Conservation (phyloP, 2,797 vertebrate species). For the Percopsis omiscomaycus region DNA sequence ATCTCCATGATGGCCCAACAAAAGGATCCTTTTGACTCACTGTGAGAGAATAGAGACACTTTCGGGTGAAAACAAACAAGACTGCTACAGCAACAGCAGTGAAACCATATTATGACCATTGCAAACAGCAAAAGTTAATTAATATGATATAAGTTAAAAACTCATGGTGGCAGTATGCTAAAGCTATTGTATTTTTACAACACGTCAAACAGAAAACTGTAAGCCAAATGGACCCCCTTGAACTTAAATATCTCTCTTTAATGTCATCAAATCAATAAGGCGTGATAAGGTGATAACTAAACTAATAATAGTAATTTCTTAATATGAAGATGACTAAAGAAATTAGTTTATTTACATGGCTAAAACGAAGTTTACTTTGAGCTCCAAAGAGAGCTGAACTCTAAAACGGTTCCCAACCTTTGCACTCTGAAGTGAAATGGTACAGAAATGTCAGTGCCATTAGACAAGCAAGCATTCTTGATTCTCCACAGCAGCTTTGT, state of each 20-base stretch:
- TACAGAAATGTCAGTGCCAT: conserved; percentile 14
- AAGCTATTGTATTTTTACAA: background rate
- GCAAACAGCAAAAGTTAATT: conserved; percentile 6
- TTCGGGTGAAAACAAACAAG: background rate
- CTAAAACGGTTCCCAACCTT: background rate
- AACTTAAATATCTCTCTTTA: background rate
- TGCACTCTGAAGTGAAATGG: background rate
- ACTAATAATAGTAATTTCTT: too few relatives aligned
- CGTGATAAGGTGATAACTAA: too few relatives aligned
- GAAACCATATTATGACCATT: conserved; percentile 21
- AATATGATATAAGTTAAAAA: too few relatives aligned
- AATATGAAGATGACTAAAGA: too few relatives aligned
- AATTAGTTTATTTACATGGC: too few relatives aligned
- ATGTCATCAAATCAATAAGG: conserved; percentile 4
- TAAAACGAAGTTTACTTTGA: background rate
- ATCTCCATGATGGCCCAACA: conserved; percentile 30
- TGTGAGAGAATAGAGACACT: conserved; percentile 27
- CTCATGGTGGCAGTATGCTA: background rate
- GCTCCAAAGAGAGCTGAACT: background rate
- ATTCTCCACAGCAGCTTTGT: conserved; percentile 10
- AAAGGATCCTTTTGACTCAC: conserved; percentile 25
- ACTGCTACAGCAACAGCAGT: conserved; percentile 12
- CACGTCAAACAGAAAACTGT: background rate
- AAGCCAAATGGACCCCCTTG: too few relatives aligned
- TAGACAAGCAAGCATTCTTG: conserved; percentile 16